Evolutionary conservation across 2,797 vertebrate species (phyloP).

Genomic region (Fratercula arctica): DNA sequence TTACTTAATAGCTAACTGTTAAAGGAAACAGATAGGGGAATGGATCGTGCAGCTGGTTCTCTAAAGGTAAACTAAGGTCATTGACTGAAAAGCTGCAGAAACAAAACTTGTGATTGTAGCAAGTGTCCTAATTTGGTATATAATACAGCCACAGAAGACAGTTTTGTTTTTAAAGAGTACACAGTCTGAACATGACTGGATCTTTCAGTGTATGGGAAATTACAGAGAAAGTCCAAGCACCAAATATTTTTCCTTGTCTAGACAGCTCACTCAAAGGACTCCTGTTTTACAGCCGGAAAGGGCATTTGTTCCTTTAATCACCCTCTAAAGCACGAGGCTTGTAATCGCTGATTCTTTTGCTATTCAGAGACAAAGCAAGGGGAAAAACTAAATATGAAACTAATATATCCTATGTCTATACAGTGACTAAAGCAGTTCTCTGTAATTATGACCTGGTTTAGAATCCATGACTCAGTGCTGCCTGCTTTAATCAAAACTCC

Average conservation of each 20-base stretch:
- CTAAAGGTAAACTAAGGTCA: constrained; percentile 6
- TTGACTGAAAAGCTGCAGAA: background rate
- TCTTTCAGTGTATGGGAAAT: background rate
- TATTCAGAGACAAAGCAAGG: background rate
- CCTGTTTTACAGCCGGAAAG: constrained; percentile 65
- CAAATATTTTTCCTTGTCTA: constrained; percentile 75
- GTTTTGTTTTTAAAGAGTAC: background rate
- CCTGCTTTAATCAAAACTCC: constrained; percentile 6
- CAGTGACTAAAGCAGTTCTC: background rate
- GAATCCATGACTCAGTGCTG: background rate
- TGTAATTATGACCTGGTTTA: background rate
- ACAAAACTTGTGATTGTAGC: background rate
- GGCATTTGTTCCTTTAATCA: constrained; percentile 61
- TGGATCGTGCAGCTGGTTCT: background rate
- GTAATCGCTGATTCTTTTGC: constrained; percentile 20
- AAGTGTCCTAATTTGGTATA: background rate
- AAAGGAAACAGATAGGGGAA: background rate
- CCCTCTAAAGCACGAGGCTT: constrained; percentile 40
- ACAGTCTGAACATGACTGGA: background rate
- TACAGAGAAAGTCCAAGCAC: constrained; percentile 7
- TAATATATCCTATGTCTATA: background rate
- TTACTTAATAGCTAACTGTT: background rate
- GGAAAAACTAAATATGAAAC: background rate
- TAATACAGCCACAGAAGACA: background rate
- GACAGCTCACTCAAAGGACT: constrained; percentile 75